Base-by-base conservation (phyloP, 2,888 invertebrate species). In the Oegoconia quadripuncta region DNA sequence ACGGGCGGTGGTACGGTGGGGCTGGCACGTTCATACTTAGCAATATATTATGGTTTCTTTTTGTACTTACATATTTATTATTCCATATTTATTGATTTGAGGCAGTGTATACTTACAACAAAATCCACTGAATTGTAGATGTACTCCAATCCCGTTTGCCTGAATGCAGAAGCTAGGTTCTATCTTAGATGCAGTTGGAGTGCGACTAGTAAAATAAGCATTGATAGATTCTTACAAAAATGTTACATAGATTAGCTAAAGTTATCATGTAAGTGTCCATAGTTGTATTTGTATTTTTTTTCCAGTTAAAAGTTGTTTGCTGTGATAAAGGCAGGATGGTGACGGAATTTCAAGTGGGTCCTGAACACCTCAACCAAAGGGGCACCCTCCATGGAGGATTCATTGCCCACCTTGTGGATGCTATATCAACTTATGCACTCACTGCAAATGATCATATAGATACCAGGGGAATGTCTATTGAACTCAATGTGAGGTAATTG, bases 351-450 rank as follows among this genome's bases (percentile, higher is more conserved):
- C 90, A 89, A 53, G 92, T 97, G 0, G 89, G 83, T 0, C 83
- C 92, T 3, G 93, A 94, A 49, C 94, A 96, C 64, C 78, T 93
- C 1, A 97, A 97, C 74, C 75, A 87, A 9, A 70, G 87, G 20
- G 95, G 95, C 0, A 90, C 91, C 0, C 72, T 97, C 3, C 97
- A 97, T 65, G 97, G 97, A 2, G 97, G 96, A 4, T 91, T 95
- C 56, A 94, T 94, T 3, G 93, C 95, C 2, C 94, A 95, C 0
- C 70, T 97, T 7, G 91, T 95, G 0, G 88, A 88, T 54, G 81
- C 83, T 1, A 71, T 97, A 14, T 96, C 97, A 1, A 93, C 94
- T 0, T 92, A 92, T 64, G 97, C 95, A 0, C 71, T 97, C 1
- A 89, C 93, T 65, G 91, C 94, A 0, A 89, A 91, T 55, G 89